Evolutionary conservation across 2,113 vertebrate species (phyloP), one percentile per base, ranked within the genome.

Genomic region (Nothocercus julius): DNA sequence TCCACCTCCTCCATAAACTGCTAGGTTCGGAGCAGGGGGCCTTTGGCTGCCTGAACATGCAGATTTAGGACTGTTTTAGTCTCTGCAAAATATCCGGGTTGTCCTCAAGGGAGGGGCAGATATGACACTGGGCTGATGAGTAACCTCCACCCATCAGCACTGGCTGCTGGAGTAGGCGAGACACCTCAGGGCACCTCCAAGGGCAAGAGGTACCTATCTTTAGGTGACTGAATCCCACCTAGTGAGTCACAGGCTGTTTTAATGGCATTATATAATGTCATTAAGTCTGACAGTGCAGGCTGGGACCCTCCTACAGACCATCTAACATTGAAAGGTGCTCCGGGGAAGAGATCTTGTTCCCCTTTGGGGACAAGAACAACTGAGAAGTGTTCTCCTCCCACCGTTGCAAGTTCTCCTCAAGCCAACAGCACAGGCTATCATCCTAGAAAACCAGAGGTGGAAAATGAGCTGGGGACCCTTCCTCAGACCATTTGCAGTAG

Each of bases 101-200:
- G 45, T 47, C 56, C 56, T 36, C 3, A 0, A 72, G 21, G 40
- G 18, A 28, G 42, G n/a, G 53, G 7, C 30, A 68, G 36, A 11
- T 9, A 8, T 0, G 0, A 11, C 30, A 19, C 8, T 30, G 51
- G 45, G 75, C 25, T 21, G 20, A 6, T 9, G 45, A 56, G 22
- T 79, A 36, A 44, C 49, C 25, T 15, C 44, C 30, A 18, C 6
- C 15, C 34, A 16, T n/a, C 28, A 38, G 4, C 53, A 56, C 27
- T 28, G 53, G 53, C 15, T 11, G 34, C 59, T 25, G 69, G 19
- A 59, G 53, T 0, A 38, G 53, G 63, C 42, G 7, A 32, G 77
- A 42, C 36, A 14, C 12, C 1, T 66, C 58, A 59, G 51, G 32
- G 8, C 38, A 61, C 2, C 16, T 51, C 58, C 49, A n/a, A 12